Percentiles rank a stretch among this genome's conserved stretches.
Conservation (phyloP, 2,888 invertebrate species). For the Tricholauxania praeusta region DNA sequence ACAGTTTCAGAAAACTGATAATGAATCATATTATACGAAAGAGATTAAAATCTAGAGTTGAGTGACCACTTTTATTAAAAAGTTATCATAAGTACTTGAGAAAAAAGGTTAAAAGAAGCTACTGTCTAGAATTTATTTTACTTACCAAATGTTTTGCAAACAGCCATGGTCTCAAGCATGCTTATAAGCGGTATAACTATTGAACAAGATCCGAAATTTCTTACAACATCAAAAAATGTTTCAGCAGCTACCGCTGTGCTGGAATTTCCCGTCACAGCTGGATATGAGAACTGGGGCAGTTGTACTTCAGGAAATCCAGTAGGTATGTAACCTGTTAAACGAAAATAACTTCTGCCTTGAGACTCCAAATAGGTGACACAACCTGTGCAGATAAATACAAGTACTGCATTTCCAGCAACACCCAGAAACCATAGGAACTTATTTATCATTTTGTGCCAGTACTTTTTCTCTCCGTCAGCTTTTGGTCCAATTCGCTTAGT, state of each 20-base stretch:
- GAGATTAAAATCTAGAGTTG: too few species aligned
- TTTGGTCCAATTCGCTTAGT: constrained; percentile 74
- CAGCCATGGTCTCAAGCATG: constrained; percentile 88
- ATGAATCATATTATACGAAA: too few species aligned
- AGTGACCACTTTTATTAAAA: too few species aligned
- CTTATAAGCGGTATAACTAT: constrained; percentile 87
- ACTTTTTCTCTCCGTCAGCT: constrained; percentile 61
- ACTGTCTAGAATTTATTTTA: neutral
- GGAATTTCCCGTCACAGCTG: constrained; percentile 53
- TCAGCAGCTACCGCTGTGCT: constrained; percentile 48
- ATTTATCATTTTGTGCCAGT: constrained; percentile 72
- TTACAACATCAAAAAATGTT: constrained; percentile 77
- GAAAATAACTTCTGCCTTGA: constrained; percentile 68
- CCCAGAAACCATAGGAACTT: constrained; percentile 79
- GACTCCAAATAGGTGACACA: constrained; percentile 74
- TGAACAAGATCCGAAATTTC: constrained; percentile 84
- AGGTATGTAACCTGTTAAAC: constrained; percentile 78
- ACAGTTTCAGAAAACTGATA: too few species aligned
- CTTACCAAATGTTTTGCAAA: constrained; percentile 54
- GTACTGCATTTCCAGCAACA: constrained; percentile 83
- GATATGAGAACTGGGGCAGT: constrained; percentile 76
- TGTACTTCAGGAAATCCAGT: constrained; percentile 76
- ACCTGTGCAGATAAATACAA: constrained; percentile 78
- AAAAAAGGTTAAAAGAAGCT: too few species aligned
- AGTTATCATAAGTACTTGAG: too few species aligned